Percentiles rank a stretch among this genome's conserved stretches.
Conservation (phyloP, 64 coral and sea anemone genomes). For the Platygyra sinensis region DNA sequence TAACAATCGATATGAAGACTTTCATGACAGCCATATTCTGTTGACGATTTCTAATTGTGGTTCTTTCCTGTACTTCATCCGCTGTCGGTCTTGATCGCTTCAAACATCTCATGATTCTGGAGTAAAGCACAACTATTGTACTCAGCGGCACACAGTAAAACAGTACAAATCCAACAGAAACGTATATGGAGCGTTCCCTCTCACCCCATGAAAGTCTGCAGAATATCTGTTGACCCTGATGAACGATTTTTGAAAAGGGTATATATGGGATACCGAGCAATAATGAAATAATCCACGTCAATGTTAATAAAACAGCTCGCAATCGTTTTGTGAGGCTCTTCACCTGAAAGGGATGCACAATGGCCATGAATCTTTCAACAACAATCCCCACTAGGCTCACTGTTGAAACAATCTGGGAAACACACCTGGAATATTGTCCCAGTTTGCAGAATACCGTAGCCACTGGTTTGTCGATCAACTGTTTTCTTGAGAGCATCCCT, state of each 20-base stretch:
- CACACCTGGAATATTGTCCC: background rate
- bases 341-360: conserved; percentile 5
- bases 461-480: background rate
- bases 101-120: background rate
- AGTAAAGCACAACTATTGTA: background rate
- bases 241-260: background rate
- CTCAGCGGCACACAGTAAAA: background rate
- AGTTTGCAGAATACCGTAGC: conserved; percentile 6
- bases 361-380: conserved; percentile 18
- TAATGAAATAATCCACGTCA: background rate
- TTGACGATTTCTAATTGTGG: background rate
- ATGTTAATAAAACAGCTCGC: background rate
- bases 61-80: background rate
- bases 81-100: too few species aligned
- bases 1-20: background rate
- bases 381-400: background rate
- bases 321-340: background rate
- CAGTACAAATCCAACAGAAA: background rate
- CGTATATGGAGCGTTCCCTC: background rate
- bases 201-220: background rate
- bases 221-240: background rate
- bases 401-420: conserved; percentile 14
- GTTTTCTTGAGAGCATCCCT: background rate
- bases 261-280: background rate
- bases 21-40: background rate